These are phyloP conservation scores for Tinea pellionella DNA, from an alignment of 2,888 invertebrate genomes.

Conservation along the genomic window DNA sequence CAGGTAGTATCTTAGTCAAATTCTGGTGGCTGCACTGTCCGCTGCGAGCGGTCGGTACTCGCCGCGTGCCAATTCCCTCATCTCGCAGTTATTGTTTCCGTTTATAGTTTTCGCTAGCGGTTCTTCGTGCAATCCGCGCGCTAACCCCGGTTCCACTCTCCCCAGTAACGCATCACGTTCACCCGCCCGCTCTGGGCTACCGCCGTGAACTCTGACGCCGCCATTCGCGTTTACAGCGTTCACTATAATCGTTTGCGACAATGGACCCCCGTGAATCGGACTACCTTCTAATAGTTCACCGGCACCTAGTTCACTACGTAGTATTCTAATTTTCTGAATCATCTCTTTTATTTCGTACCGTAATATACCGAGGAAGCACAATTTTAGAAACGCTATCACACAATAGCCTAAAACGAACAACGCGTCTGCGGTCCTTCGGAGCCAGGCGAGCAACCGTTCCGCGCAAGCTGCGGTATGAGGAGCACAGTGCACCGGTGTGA, in stretches of 20 bases:
- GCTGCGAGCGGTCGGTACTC: conserved; percentile 63
- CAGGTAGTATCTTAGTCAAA: conserved; percentile 82
- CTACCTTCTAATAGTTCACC: conserved; percentile 58
- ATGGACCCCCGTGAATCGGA: conserved; percentile 56
- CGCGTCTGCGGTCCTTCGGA: conserved; percentile 82
- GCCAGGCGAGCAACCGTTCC: conserved; percentile 78
- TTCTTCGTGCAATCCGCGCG: conserved; percentile 53
- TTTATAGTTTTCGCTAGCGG: conserved; percentile 74
- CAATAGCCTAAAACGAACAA: conserved; percentile 87
- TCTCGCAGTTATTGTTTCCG: conserved; percentile 83
- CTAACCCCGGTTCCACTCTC: conserved; percentile 54
- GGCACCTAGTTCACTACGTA: conserved; percentile 74
- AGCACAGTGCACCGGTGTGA: conserved; percentile 52
- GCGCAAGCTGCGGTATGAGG: conserved; percentile 76
- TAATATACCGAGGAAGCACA: conserved; percentile 88
- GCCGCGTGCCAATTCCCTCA: conserved; percentile 75
- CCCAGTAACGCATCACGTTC: conserved; percentile 71
- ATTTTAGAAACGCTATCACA: conserved; percentile 88
- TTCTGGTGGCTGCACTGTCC: conserved; percentile 69
- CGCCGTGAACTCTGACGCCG: conserved; percentile 67
- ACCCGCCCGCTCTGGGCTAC: conserved; percentile 66
- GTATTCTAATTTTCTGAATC: conserved; percentile 89
- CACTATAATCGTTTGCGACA: conserved; percentile 59
- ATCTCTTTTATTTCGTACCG: conserved; percentile 90
- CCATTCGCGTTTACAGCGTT: conserved; percentile 70